phyloP scores from a whole-genome alignment of 2,888 invertebrate species.

The Lepidochrysops patricia region DNA sequence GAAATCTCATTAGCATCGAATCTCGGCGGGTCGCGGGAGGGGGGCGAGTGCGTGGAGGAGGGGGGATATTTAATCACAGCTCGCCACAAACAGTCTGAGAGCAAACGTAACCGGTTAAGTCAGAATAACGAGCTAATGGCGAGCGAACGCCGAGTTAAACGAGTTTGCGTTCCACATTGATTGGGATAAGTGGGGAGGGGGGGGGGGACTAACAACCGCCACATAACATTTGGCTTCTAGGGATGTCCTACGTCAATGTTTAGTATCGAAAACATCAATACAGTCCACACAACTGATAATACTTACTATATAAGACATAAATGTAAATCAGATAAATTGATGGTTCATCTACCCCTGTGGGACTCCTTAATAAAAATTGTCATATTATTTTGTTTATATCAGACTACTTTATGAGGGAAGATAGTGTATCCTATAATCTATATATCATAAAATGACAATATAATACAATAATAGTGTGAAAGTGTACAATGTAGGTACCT shows the following conservation, averaged over 20 bases:
- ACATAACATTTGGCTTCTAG: constrained; percentile 46
- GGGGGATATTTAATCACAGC: not conserved
- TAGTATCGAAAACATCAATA: constrained; percentile 12
- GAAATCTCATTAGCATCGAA: not conserved
- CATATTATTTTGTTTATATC: too few species aligned
- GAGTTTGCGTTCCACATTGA: constrained; percentile 56
- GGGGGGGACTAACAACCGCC: constrained; percentile 39
- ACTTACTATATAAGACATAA: too few species aligned
- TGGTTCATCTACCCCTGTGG: too few species aligned
- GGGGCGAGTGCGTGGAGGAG: not conserved
- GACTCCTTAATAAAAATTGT: too few species aligned
- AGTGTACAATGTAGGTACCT: too few species aligned
- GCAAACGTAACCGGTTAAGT: constrained; percentile 22
- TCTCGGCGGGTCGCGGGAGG: not conserved
- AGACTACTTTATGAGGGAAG: too few species aligned
- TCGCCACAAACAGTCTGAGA: constrained; percentile 14
- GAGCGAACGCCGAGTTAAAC: constrained; percentile 55
- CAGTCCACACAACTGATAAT: not conserved
- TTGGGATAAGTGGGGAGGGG: constrained; percentile 36
- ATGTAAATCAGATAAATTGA: too few species aligned
- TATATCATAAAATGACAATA: too few species aligned
- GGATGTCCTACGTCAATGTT: constrained; percentile 26
- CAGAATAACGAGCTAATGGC: constrained; percentile 57
- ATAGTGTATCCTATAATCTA: too few species aligned
- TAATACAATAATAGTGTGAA: too few species aligned